Evolutionary conservation across 2,113 vertebrate genomes (phyloP).

Genomic region (Prietella phreatophila): DNA sequence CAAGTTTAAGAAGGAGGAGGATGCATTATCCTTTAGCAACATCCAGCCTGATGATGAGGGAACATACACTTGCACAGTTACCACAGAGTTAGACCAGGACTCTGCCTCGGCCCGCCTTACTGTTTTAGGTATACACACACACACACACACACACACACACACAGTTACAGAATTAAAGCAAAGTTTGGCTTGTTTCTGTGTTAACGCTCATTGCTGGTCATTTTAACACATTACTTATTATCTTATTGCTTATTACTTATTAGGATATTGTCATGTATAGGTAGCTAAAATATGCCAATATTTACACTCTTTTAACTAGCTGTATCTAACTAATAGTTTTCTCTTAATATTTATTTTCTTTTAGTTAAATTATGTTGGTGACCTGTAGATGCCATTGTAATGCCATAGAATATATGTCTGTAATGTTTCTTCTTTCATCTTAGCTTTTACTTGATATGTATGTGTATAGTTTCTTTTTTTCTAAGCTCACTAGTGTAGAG

Average conservation of each 20-base stretch:
- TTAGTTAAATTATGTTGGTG: not conserved
- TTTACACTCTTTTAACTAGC: not conserved
- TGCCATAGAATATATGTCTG: not conserved
- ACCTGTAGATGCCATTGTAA: not conserved
- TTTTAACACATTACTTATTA: constrained; percentile 2
- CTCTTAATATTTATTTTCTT: not conserved
- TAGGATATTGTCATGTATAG: not conserved
- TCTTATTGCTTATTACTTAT: too few species aligned
- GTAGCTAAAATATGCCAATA: not conserved
- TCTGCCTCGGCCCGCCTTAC: constrained; percentile 86
- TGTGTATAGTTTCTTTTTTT: constrained; percentile 9
- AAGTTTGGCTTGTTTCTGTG: not conserved
- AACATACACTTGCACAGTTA: constrained; percentile 83
- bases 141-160: not conserved
- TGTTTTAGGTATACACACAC: constrained; percentile 77
- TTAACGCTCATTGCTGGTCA: not conserved
- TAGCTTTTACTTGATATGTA: not conserved
- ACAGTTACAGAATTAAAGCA: not conserved
- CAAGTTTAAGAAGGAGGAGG: constrained; percentile 86
- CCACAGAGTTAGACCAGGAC: constrained; percentile 89
- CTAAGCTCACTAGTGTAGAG: not conserved
- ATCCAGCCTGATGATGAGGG: constrained; percentile 87
- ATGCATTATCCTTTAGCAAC: constrained; percentile 80
- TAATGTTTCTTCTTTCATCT: not conserved
- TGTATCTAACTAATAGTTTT: not conserved